Evolutionary conservation across 2,113 vertebrate genomes (phyloP).

Genomic region (Meleagris gallopavo): DNA sequence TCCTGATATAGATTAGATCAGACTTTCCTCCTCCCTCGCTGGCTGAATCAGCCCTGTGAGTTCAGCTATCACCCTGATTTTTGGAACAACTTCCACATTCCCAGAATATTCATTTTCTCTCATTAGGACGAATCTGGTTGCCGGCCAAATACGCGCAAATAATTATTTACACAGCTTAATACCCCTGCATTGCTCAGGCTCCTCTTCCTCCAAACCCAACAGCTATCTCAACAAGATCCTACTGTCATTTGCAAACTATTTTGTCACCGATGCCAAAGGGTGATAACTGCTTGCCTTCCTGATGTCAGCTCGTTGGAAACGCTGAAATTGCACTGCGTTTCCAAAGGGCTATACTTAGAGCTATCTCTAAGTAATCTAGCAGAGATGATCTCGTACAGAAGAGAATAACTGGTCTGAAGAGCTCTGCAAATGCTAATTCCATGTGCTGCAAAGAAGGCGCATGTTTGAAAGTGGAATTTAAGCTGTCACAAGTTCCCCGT

Average conservation of each 20-base stretch:
- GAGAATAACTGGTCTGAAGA: not conserved
- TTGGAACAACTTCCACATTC: not conserved
- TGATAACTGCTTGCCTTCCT: not conserved
- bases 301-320: not conserved
- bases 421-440: not conserved
- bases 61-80: not conserved
- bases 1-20: not conserved
- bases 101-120: not conserved
- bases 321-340: not conserved
- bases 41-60: not conserved
- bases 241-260: not conserved
- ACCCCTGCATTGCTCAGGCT: not conserved
- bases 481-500: not conserved
- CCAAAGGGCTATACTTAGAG: not conserved
- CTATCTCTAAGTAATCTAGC: not conserved
- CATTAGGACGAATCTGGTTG: not conserved
- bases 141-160: not conserved
- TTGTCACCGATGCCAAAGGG: not conserved
- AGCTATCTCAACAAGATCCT: not conserved
- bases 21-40: not conserved
- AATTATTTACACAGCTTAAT: not conserved
- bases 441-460: not conserved
- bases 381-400: not conserved
- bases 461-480: not conserved
- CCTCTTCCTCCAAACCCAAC: not conserved